These are phyloP conservation scores for Protodeltote pygarga DNA, from an alignment of 2,888 invertebrate species.

Conservation along the genomic window DNA sequence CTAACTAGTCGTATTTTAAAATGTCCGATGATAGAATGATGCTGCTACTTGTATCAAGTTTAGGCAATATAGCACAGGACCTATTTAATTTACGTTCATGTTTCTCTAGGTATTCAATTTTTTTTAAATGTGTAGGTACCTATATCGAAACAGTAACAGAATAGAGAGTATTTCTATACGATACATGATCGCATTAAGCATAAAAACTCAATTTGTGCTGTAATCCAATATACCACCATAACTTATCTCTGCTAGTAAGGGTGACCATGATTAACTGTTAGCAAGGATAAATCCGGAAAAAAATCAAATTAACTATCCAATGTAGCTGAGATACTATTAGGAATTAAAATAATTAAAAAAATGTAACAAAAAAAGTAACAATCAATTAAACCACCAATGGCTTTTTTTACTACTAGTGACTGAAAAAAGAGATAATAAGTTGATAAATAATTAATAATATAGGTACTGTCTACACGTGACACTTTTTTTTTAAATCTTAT, in stretches of 20 bases:
- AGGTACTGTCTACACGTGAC: too few relatives aligned
- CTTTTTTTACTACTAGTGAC: too few relatives aligned
- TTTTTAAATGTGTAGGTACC: background rate
- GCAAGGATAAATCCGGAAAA: slow-evolving; percentile 1
- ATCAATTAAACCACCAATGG: background rate
- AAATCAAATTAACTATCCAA: too few relatives aligned
- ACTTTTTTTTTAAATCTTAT: too few relatives aligned
- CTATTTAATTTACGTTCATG: background rate
- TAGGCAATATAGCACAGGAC: too few relatives aligned
- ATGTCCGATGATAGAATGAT: too few relatives aligned
- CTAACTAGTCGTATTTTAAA: too few relatives aligned
- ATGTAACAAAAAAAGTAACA: background rate
- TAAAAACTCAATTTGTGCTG: slow-evolving; percentile 63
- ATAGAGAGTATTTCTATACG: slow-evolving; percentile 44
- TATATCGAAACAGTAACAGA: slow-evolving; percentile 11
- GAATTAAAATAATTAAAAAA: background rate
- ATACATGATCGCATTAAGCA: slow-evolving; percentile 54
- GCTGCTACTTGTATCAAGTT: too few relatives aligned
- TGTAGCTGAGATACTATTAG: too few relatives aligned
- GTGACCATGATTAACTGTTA: slow-evolving; percentile 22
- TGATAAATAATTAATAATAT: too few relatives aligned
- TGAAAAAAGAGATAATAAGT: too few relatives aligned
- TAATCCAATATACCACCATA: slow-evolving; percentile 73
- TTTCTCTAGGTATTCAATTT: background rate
- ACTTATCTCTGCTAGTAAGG: slow-evolving; percentile 44